These are phyloP conservation scores for Slavum lentiscoides DNA, from an alignment of 2,888 invertebrate species.

Conservation along the genomic window DNA sequence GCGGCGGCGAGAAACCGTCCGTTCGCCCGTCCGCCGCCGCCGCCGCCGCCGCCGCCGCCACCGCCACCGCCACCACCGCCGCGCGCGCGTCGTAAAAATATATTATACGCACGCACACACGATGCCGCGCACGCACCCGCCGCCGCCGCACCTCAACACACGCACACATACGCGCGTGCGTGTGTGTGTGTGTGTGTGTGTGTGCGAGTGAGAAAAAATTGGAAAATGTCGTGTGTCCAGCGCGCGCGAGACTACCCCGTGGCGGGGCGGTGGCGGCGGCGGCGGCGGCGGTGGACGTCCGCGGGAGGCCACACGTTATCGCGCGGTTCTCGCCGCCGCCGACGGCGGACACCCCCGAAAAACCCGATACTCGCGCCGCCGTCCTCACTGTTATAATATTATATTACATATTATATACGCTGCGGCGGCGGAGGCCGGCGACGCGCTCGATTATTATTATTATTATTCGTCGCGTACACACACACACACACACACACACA, in stretches of 20 bases:
- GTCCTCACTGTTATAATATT: constrained; percentile 18
- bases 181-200: not conserved
- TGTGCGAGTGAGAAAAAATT: constrained; percentile 41
- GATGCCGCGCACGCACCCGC: not conserved
- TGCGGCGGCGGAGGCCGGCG: constrained; percentile 4
- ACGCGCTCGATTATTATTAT: not conserved
- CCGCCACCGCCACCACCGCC: constrained; percentile 17
- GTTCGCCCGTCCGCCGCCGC: not conserved
- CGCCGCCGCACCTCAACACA: no score
- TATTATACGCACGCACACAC: not conserved
- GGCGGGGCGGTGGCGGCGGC: not conserved
- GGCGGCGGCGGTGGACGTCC: constrained; percentile 12
- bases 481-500: not conserved
- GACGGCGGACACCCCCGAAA: constrained; percentile 47
- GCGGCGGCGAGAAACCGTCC: constrained; percentile 5
- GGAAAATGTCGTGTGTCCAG: constrained; percentile 52
- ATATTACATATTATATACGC: constrained; percentile 31
- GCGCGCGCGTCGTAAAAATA: constrained; percentile 33
- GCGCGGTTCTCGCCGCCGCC: constrained; percentile 2
- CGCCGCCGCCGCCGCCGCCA: constrained; percentile 5
- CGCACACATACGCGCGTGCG: not conserved
- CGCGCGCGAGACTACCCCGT: constrained; percentile 36
- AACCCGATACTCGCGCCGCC: constrained; percentile 39
- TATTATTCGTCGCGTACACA: not conserved
- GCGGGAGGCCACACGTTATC: constrained; percentile 9